Evolutionary conservation across 1,140 invertebrate genomes (phyloP).

Genomic region (Drosophila guanche): DNA sequence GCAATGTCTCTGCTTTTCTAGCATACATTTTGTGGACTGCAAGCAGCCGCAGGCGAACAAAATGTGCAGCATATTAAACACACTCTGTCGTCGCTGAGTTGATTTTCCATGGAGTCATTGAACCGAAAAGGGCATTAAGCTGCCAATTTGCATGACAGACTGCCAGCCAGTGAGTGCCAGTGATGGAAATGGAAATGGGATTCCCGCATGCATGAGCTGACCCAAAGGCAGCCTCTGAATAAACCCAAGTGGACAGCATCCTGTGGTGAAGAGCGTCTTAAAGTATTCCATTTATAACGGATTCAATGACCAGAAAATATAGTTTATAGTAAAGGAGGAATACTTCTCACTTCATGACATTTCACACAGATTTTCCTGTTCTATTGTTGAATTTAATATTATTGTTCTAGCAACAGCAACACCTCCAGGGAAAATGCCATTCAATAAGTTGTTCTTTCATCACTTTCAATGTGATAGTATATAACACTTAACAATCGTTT

Average conservation of each 20-base stretch:
- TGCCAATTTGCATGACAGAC: conserved; percentile 54
- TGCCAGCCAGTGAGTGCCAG: background rate
- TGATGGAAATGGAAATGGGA: conserved; percentile 5
- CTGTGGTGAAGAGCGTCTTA: too few relatives aligned
- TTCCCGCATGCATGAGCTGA: background rate
- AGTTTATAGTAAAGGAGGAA: too few relatives aligned
- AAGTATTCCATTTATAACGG: too few relatives aligned
- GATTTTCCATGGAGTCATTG: conserved; percentile 43
- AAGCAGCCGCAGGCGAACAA: conserved; percentile 34
- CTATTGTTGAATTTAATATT: too few relatives aligned
- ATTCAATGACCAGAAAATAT: too few relatives aligned
- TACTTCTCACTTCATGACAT: too few relatives aligned
- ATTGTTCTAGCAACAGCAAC: too few relatives aligned
- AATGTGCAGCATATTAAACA: conserved; percentile 61
- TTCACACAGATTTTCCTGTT: too few relatives aligned
- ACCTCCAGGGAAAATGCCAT: too few relatives aligned
- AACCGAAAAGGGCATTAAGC: conserved; percentile 48
- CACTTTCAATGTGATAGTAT: too few relatives aligned
- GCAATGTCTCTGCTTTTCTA: conserved; percentile 1
- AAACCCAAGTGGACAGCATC: background rate
- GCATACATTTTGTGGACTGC: conserved; percentile 42
- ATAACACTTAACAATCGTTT: too few relatives aligned
- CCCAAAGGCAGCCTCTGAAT: background rate
- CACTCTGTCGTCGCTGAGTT: background rate
- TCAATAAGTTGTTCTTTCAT: too few relatives aligned